phyloP scores from a whole-genome alignment of 2,113 vertebrate genomes.

The Cynopterus brachyotis region DNA sequence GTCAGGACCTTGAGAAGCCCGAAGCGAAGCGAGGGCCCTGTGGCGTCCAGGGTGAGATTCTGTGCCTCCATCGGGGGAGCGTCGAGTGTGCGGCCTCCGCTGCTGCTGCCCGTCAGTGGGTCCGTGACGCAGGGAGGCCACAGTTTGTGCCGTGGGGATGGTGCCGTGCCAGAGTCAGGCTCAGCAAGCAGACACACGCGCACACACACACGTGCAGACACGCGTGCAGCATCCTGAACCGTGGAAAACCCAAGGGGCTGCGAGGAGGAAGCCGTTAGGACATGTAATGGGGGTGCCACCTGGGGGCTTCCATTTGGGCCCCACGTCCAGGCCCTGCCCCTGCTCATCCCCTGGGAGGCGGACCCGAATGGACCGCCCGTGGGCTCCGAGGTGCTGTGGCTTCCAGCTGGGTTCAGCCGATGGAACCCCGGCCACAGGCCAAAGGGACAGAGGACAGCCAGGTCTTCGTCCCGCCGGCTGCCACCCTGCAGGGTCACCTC shows the following conservation, averaged over 20 bases:
- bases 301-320: fast-evolving
- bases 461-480: background rate
- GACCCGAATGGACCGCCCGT: background rate
- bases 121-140: background rate
- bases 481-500: background rate
- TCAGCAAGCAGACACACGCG: background rate
- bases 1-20: background rate
- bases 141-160: background rate
- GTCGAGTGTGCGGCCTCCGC: fast-evolving
- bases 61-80: too few relatives aligned
- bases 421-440: background rate
- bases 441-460: background rate
- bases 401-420: background rate
- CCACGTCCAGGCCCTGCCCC: too few relatives aligned
- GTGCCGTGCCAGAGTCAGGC: background rate
- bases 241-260: fast-evolving
- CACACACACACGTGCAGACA: fast-evolving
- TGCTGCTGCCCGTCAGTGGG: background rate
- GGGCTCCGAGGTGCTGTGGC: background rate
- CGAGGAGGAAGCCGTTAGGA: background rate
- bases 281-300: fast-evolving
- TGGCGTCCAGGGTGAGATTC: background rate
- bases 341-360: too few relatives aligned
- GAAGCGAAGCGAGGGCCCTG: background rate
- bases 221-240: fast-evolving